A percentile compares a stretch with the other conserved stretches of the same genome.
Conservation (phyloP, 2,113 vertebrate genomes). For the Urocolius indicus region DNA sequence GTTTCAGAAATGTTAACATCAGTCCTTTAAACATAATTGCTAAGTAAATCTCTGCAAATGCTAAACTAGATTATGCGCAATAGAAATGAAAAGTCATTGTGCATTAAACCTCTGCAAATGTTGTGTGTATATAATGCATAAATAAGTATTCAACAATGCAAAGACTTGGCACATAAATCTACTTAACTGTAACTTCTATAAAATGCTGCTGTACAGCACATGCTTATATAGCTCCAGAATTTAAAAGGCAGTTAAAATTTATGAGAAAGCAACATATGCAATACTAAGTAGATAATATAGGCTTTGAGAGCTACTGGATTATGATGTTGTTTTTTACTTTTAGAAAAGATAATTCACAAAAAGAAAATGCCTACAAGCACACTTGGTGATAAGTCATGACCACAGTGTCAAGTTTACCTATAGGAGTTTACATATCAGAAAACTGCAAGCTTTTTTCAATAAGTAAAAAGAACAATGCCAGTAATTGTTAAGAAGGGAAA, state of each 20-base stretch:
- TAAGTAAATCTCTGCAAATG: slow-evolving; percentile 68
- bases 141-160: slow-evolving; percentile 62
- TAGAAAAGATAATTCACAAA: background rate
- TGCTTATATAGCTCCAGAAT: background rate
- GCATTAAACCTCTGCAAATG: slow-evolving; percentile 69
- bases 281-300: background rate
- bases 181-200: background rate
- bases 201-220: slow-evolving; percentile 10
- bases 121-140: slow-evolving; percentile 63
- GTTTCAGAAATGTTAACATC: slow-evolving; percentile 70
- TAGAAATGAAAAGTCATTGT: slow-evolving; percentile 65
- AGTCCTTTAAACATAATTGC: slow-evolving; percentile 68
- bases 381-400: background rate
- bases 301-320: background rate
- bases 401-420: background rate
- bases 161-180: background rate
- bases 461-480: background rate
- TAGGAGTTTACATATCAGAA: background rate
- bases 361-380: background rate
- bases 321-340: background rate
- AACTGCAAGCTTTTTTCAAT: background rate
- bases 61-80: slow-evolving; percentile 64
- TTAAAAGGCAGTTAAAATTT: background rate
- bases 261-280: background rate
- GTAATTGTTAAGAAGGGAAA: background rate